Percentiles rank a stretch among this genome's conserved stretches.
Conservation (phyloP, 2,888 invertebrate genomes). For the Cheilosia soror region DNA sequence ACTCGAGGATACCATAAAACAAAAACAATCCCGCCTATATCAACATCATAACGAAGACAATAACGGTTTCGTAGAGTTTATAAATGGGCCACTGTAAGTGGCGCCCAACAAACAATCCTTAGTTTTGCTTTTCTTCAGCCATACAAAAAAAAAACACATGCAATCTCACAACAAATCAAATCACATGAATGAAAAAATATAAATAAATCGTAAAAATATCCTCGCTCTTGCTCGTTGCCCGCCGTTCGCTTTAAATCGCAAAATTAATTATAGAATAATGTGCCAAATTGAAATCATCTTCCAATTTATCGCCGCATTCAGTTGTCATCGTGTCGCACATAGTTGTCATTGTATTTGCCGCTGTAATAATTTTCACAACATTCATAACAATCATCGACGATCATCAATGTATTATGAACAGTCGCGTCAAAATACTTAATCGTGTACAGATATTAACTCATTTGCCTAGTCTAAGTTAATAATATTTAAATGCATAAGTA, state of each 20-base stretch:
- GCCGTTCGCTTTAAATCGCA: constrained; percentile 16
- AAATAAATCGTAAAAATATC: constrained; percentile 34
- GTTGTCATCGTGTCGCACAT: constrained; percentile 60
- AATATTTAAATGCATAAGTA: constrained; percentile 13
- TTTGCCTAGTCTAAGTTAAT: constrained; percentile 36
- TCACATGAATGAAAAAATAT: constrained; percentile 52
- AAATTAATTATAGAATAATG: constrained; percentile 58
- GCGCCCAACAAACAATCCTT: constrained; percentile 73
- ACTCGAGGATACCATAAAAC: constrained; percentile 24
- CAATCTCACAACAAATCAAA: constrained; percentile 41
- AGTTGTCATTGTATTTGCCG: constrained; percentile 63
- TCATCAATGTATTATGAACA: constrained; percentile 38
- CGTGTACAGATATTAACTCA: neutral
- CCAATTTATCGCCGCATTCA: constrained; percentile 68
- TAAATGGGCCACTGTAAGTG: constrained; percentile 79
- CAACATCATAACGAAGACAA: constrained; percentile 48
- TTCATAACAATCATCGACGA: constrained; percentile 37
- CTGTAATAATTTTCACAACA: constrained; percentile 46
- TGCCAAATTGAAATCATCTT: constrained; percentile 72
- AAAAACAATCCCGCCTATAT: constrained; percentile 20
- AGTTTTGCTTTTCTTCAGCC: constrained; percentile 3
- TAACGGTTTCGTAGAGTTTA: constrained; percentile 40
- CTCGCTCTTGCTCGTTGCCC: neutral
- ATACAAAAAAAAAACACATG: neutral
- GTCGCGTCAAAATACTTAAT: constrained; percentile 46